Percentiles rank a stretch among this genome's conserved stretches.
These are phyloP conservation scores for Melopsittacus undulatus DNA, from an alignment of 2,797 vertebrate species.

Conservation along the genomic window DNA sequence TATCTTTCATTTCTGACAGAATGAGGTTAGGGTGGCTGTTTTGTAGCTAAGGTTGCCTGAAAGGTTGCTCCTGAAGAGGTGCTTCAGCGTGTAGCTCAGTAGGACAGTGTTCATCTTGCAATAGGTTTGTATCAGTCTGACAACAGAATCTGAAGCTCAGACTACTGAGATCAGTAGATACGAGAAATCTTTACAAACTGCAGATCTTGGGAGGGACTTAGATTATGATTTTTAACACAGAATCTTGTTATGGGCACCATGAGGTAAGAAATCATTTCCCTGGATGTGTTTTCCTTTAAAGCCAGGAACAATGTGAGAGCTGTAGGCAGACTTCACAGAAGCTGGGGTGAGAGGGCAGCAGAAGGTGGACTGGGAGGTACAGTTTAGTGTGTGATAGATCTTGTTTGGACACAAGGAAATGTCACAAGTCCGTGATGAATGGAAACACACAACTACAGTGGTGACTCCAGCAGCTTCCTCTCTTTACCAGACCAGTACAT, in stretches of 20 bases:
- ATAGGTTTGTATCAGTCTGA: not conserved
- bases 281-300: not conserved
- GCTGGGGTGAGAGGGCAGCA: not conserved
- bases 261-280: not conserved
- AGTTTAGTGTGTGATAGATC: accelerated
- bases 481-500: not conserved
- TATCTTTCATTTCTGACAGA: not conserved
- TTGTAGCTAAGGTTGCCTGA: not conserved
- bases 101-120: not conserved
- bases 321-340: not conserved
- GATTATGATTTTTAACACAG: not conserved
- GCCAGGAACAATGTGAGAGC: accelerated
- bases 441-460: not conserved
- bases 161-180: not conserved
- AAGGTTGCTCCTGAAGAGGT: not conserved
- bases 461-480: not conserved
- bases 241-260: not conserved
- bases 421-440: too few relatives aligned
- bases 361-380: not conserved
- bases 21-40: not conserved
- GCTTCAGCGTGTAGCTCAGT: not conserved
- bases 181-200: not conserved
- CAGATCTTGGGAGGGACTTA: not conserved
- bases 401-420: not conserved
- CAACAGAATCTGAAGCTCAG: too few relatives aligned